Percentiles rank a stretch among this genome's conserved stretches.
phyloP scores from a whole-genome alignment of 2,888 invertebrate genomes.

The Cephus pygmeus region DNA sequence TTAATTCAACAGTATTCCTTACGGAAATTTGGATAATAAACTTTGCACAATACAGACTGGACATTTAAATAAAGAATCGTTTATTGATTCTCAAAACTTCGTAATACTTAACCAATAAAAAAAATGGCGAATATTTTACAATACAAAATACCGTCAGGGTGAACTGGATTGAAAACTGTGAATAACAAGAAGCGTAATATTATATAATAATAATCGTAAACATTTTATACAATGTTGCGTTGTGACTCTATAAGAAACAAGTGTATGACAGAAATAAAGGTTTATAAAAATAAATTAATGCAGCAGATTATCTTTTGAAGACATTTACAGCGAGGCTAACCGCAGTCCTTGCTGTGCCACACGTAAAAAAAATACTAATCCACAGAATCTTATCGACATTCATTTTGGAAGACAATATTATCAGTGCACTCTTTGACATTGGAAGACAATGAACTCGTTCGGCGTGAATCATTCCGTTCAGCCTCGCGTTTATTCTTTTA shows the following conservation, averaged over 20 bases:
- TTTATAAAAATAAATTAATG: neutral
- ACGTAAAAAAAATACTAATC: neutral
- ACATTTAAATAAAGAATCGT: neutral
- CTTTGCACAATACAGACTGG: neutral
- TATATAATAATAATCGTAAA: neutral
- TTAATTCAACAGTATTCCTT: neutral
- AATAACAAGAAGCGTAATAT: neutral
- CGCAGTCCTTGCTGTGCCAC: neutral
- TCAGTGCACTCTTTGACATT: constrained; percentile 8
- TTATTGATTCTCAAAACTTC: neutral
- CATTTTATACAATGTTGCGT: neutral
- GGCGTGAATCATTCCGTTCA: neutral
- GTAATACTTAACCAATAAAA: neutral
- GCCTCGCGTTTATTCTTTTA: constrained; percentile 67
- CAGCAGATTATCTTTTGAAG: neutral
- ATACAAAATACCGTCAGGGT: neutral
- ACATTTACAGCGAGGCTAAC: neutral
- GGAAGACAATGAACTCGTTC: constrained; percentile 17
- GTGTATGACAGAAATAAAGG: neutral
- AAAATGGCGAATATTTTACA: neutral
- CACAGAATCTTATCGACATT: neutral
- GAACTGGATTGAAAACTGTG: neutral
- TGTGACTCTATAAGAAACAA: neutral
- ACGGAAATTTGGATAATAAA: neutral
- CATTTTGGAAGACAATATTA: constrained; percentile 19